Evolutionary conservation across 2,797 vertebrate genomes (phyloP).

Genomic region (Fringilla coelebs): DNA sequence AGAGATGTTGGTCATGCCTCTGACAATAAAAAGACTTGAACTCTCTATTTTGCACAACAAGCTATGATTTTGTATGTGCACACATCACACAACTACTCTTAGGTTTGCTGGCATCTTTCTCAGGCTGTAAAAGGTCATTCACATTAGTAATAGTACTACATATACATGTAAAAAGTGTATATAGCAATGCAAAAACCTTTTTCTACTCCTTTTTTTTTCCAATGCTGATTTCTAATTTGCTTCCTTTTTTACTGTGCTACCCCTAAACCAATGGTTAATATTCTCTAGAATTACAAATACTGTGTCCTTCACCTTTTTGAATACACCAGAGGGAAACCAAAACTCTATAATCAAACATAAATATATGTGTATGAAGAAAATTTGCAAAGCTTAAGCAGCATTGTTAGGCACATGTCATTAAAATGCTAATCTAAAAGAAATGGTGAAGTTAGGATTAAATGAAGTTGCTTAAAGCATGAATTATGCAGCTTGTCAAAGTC

Average conservation of each 20-base stretch:
- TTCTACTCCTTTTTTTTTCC: background rate
- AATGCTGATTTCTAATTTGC: background rate
- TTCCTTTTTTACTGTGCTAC: background rate
- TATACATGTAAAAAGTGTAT: background rate
- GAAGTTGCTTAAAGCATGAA: background rate
- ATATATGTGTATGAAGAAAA: background rate
- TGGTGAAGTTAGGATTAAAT: background rate
- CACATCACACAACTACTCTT: background rate
- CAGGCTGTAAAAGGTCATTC: background rate
- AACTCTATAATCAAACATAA: background rate
- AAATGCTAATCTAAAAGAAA: background rate
- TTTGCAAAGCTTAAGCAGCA: background rate
- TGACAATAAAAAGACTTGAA: background rate
- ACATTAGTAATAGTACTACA: background rate
- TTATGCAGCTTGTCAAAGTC: background rate
- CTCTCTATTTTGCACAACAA: background rate
- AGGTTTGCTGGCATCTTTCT: background rate
- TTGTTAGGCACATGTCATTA: background rate
- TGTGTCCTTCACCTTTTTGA: background rate
- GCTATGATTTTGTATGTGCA: background rate
- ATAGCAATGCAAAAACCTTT: background rate
- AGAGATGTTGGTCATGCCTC: background rate
- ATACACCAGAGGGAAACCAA: background rate
- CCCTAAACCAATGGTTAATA: background rate
- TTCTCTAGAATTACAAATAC: background rate